Evolutionary conservation across 2,797 vertebrate species (phyloP).

Genomic region (Amblyopsis hoosieri): DNA sequence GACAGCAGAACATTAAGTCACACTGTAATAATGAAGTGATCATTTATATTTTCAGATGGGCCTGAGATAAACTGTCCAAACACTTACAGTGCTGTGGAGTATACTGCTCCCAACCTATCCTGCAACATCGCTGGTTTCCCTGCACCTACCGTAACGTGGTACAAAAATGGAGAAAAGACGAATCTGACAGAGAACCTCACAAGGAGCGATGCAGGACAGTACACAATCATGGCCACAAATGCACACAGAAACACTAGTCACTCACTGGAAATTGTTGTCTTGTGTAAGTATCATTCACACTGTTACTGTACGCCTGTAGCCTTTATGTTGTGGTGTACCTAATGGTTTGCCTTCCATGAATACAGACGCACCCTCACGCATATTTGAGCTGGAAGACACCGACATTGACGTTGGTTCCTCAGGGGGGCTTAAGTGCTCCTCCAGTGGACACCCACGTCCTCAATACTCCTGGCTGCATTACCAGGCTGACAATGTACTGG

Average conservation of each 20-base stretch:
- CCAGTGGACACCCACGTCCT: constrained; percentile 50
- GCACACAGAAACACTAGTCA: rapidly evolving
- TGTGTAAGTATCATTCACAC: constrained; percentile 55
- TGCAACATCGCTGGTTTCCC: constrained; percentile 58
- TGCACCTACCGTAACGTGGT: constrained; percentile 15
- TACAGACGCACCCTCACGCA: constrained; percentile 61
- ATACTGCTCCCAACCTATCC: constrained; percentile 5
- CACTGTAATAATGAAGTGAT: background rate
- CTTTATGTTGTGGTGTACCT: constrained; percentile 1
- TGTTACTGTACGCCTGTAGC: background rate
- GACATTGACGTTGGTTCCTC: constrained; percentile 44
- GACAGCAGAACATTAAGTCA: background rate
- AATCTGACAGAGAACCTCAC: constrained; percentile 27
- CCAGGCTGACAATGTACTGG: constrained; percentile 41
- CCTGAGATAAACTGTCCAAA: constrained; percentile 51
- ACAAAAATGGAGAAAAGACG: constrained; percentile 50
- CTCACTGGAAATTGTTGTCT: constrained; percentile 54
- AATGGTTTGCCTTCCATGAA: background rate
- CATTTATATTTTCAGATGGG: constrained; percentile 49
- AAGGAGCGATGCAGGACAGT: constrained; percentile 55
- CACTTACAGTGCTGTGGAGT: constrained; percentile 32
- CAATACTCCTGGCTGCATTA: constrained; percentile 60
- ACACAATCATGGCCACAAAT: constrained; percentile 50
- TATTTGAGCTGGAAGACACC: constrained; percentile 59
- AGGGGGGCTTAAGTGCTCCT: constrained; percentile 59